Evolutionary conservation across 53 echinoderm and acorn worm species (phyloP), one percentile per base, ranked within the genome.

Genomic region (Temnopleurus reevesii): DNA sequence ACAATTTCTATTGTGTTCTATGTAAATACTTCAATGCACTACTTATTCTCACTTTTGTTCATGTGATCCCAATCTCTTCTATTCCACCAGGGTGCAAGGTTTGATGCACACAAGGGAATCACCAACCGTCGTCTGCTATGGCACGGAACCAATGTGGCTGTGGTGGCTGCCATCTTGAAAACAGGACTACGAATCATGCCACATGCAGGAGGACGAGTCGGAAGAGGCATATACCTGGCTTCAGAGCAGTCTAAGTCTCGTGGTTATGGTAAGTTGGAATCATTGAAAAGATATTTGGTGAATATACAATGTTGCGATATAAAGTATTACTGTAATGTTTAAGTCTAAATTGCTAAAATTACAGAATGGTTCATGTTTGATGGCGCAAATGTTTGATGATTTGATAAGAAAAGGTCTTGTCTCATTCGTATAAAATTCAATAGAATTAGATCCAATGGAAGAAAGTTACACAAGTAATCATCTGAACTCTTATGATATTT

Each of bases 121-220:
- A 77, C 81, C 15, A 97, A 97, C 28, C 93, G 97, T 27, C 93
- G 94, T 49, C 89, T 97, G 83, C 88, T 97, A 28, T 97, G 97
- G 97, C 97, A 97, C 41, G 97, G 97, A 15, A 97, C 97, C 53
- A 97, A 97, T 84, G 95, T 97, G 8, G 97, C 97, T 45, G 97
- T 97, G 26, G 95, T 97, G 33, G 97, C 95, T 2, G 97, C 97
- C 89, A 97, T 97, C 46, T 90, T 95, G 93, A 97, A 97, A 80
- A 91, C 95, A 0, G 97, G 97, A 17, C 91, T 97, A 2, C 95
- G 97, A 33, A 97, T 97, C 76, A 97, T 97, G 97, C 97, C 97
- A 24, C 97, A 97, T 60, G 92, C 97, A 64, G 97, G 97, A 34
- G 97, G 97, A 9, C 91, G 97, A 61, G 97, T 97, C 18, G 97